phyloP scores from a whole-genome alignment of 2,888 invertebrate species.

The Leptinotarsa peninsularis region DNA sequence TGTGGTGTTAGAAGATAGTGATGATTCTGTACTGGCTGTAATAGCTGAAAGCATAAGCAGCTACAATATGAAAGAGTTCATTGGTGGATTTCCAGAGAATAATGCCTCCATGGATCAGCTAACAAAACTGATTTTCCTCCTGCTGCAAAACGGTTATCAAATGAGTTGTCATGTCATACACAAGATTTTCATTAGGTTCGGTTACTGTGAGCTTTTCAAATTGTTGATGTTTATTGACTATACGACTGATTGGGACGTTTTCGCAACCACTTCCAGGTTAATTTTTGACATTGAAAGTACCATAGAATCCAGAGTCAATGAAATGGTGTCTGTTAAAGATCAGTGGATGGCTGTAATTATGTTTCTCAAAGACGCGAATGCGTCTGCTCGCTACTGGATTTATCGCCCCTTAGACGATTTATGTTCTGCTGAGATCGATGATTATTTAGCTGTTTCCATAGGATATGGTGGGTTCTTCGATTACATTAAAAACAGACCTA shows the following conservation, averaged over 20 bases:
- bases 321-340: slow-evolving; percentile 17
- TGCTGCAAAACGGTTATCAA: slow-evolving; percentile 41
- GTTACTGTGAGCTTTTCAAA: slow-evolving; percentile 46
- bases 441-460: neutral
- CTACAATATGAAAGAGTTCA: slow-evolving; percentile 34
- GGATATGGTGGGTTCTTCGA: slow-evolving; percentile 5
- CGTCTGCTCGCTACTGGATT: slow-evolving; percentile 30
- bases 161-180: slow-evolving; percentile 37
- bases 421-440: slow-evolving; percentile 20
- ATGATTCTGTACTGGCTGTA: slow-evolving; percentile 36
- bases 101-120: slow-evolving; percentile 32
- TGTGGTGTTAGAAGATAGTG: slow-evolving; percentile 45
- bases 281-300: slow-evolving; percentile 41
- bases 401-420: slow-evolving; percentile 22
- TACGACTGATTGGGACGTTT: slow-evolving; percentile 24
- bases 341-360: slow-evolving; percentile 16
- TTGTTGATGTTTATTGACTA: slow-evolving; percentile 50
- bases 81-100: slow-evolving; percentile 28
- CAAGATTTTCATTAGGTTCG: slow-evolving; percentile 42
- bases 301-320: slow-evolving; percentile 28
- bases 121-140: slow-evolving; percentile 43
- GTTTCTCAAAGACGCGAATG: slow-evolving; percentile 27
- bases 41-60: slow-evolving; percentile 35
- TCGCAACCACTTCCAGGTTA: slow-evolving; percentile 39
- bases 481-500: slow-evolving; percentile 2